phyloP scores from a whole-genome alignment of 2,888 invertebrate species.

The Protophormia terraenovae region DNA sequence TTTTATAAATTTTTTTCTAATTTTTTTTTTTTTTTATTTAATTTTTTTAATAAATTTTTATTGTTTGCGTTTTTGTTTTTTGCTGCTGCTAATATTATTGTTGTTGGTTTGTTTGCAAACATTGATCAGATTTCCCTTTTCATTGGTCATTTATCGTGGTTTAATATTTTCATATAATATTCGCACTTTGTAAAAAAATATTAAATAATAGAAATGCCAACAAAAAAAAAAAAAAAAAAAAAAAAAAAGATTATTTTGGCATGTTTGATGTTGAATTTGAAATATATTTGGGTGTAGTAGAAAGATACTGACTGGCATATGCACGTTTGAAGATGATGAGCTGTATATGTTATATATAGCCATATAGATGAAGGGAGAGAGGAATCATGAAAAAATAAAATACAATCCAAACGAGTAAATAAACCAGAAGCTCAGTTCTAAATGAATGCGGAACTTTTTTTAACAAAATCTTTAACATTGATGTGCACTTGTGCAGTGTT shows the following conservation, averaged over 20 bases:
- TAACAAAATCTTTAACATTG: too few species aligned
- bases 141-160: constrained; percentile 49
- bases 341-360: too few species aligned
- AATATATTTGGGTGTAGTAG: too few species aligned
- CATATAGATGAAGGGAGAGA: too few species aligned
- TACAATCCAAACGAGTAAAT: too few species aligned
- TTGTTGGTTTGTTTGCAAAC: constrained; percentile 2
- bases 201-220: neutral
- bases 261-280: neutral
- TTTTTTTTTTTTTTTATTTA: constrained; percentile 29
- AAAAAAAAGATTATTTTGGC: constrained; percentile 1
- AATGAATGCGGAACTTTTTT: too few species aligned
- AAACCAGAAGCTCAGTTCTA: too few species aligned
- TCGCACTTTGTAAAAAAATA: constrained; percentile 13
- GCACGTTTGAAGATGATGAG: neutral
- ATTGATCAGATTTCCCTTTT: constrained; percentile 44
- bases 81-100: neutral
- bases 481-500: too few species aligned
- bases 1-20: neutral
- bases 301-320: neutral
- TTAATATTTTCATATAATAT: constrained; percentile 22
- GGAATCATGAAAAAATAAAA: too few species aligned
- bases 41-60: constrained; percentile 54
- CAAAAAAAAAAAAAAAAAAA: too few species aligned
- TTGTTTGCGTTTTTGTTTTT: constrained; percentile 18